Conservation (phyloP, 2,888 invertebrate species). For the Aphidoletes aphidimyza region DNA sequence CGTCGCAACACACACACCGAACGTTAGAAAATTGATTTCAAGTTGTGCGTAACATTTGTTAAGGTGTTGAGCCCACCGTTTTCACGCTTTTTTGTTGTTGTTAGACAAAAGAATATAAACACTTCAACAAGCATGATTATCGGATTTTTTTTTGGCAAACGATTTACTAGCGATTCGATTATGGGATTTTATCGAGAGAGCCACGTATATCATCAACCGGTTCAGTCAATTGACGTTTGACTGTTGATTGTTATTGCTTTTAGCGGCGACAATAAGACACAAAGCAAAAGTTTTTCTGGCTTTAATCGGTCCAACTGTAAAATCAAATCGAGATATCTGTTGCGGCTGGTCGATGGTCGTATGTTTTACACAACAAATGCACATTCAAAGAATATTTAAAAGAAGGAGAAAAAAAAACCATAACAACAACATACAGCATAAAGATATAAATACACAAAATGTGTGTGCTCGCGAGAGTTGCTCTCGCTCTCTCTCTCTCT, state of each 20-base stretch:
- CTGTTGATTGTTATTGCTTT: constrained; percentile 51
- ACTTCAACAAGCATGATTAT: too few species aligned
- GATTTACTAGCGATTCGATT: too few species aligned
- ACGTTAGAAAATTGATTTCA: constrained; percentile 29
- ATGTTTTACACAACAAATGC: constrained; percentile 34
- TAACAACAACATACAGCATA: constrained; percentile 1
- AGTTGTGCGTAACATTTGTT: background rate
- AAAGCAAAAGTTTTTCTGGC: constrained; percentile 30
- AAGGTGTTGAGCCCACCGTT: background rate
- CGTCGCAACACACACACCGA: too few species aligned
- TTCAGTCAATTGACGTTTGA: constrained; percentile 28
- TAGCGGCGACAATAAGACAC: constrained; percentile 49
- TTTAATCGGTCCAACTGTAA: constrained; percentile 51
- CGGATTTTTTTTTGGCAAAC: too few species aligned
- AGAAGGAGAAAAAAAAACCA: background rate
- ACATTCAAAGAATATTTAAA: background rate
- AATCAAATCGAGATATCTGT: constrained; percentile 46
- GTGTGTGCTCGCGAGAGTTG: background rate
- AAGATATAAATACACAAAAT: constrained; percentile 49
- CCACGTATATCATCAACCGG: too few species aligned
- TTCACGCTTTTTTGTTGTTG: too few species aligned
- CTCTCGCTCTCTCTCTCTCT: background rate
- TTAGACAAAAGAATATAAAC: too few species aligned
- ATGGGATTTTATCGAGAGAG: too few species aligned
- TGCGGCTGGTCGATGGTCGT: background rate